Evolutionary conservation across 2,888 invertebrate species (phyloP).

Genomic region (Lasioglossum malachurum): DNA sequence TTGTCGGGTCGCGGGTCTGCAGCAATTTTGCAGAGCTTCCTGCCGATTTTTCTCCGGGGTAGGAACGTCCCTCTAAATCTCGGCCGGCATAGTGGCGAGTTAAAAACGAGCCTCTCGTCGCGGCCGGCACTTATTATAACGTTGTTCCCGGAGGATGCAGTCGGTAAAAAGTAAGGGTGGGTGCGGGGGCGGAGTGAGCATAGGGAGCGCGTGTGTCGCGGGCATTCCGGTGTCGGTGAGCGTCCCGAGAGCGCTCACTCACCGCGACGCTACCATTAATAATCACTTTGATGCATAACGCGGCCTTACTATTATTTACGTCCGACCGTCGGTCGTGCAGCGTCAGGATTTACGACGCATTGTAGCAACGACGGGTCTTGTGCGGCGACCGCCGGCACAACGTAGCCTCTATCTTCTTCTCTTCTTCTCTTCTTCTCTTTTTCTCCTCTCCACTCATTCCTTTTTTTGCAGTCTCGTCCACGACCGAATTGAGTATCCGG

Average conservation of each 20-base stretch:
- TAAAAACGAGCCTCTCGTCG: constrained; percentile 60
- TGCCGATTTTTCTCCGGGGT: constrained; percentile 36
- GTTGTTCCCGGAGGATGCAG: constrained; percentile 37
- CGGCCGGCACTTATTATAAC: constrained; percentile 63
- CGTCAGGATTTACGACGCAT: constrained; percentile 78
- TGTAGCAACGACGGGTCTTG: constrained; percentile 67
- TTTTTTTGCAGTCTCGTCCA: constrained; percentile 20
- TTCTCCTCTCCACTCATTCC: neutral
- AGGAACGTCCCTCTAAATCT: constrained; percentile 39
- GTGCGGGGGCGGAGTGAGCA: constrained; percentile 37
- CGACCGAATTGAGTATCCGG: constrained; percentile 47
- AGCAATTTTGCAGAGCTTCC: constrained; percentile 43
- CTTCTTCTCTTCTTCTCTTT: neutral
- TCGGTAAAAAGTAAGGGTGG: constrained; percentile 36
- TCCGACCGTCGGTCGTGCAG: constrained; percentile 67
- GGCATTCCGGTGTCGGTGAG: constrained; percentile 77
- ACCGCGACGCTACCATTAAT: constrained; percentile 81
- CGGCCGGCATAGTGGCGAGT: constrained; percentile 45
- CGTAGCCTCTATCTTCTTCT: constrained; percentile 10
- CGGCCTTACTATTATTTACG: constrained; percentile 79
- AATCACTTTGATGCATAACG: constrained; percentile 83
- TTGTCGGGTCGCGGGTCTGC: constrained; percentile 4
- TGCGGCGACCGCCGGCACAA: constrained; percentile 39
- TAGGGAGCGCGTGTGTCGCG: constrained; percentile 69
- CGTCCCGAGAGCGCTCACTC: constrained; percentile 78